Evolutionary conservation across 2,888 invertebrate species (phyloP), one percentile per base, ranked within the genome.

Genomic region (Imbricaverruca yamaguchii): DNA sequence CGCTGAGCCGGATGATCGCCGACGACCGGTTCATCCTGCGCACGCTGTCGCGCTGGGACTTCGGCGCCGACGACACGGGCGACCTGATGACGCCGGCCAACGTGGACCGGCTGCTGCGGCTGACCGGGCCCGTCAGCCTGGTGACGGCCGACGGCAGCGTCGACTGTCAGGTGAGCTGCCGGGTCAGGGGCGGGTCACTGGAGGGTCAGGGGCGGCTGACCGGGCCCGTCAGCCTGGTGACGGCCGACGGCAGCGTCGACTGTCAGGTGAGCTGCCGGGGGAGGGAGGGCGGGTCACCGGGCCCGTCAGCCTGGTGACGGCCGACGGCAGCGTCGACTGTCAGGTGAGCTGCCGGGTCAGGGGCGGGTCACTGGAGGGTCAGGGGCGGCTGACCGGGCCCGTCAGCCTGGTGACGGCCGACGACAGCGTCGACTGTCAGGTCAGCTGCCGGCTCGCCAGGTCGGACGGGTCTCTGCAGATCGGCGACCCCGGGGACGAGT

Each of bases 81-180:
- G 92, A 98, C 87, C 89, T 98, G 4, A 92, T 93, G 88, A 88
- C 90, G 83, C 88, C 89, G 85, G 87, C 89, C 0, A 96, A 96
- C 87, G 90, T 94, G 63, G 88, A 91, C 82, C 88, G 90, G 80
- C 89, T 95, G 80, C 87, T 91, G 11, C 86, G 88, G 11, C 88
- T 88, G 81, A 89, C 90, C 25, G 57, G 25, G 13, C 12, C 23
- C 12, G 89, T 91, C 85, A 65, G 83, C 78, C 80, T 85, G 81
- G 86, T 97, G 61, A 97, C 97, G 10, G 96, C 96, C 0, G 98
- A 98, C 89, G 98, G 98, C 0, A 96, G 97, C 85, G 91, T 97
- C 59, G 93, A 97, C 87, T 98, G 97, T 86, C 91, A 93, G 83
- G 81, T 69, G 53, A 39, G 39, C 39, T 39, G 39, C 39, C 39